These are phyloP conservation scores for Nothoprocta pentlandii DNA, from an alignment of 2,113 vertebrate genomes.

Conservation along the genomic window DNA sequence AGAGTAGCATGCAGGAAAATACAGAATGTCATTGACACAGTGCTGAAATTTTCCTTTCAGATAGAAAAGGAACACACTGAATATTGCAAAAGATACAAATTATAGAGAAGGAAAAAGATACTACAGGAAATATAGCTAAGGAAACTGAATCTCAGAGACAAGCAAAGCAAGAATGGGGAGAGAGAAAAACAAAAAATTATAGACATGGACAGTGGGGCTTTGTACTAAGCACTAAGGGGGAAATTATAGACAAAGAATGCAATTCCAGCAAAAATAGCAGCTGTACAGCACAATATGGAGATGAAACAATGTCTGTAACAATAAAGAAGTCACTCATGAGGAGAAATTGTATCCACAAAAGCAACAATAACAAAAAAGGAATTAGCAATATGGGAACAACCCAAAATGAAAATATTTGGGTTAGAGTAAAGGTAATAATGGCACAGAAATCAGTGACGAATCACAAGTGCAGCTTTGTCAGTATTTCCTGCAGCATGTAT, in stretches of 20 bases:
- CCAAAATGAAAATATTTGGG: conserved; percentile 60
- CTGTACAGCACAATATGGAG: neutral
- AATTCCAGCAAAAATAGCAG: conserved; percentile 8
- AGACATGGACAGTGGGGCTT: neutral
- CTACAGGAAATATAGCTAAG: neutral
- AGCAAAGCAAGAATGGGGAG: neutral
- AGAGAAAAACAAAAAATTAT: conserved; percentile 14
- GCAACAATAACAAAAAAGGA: neutral
- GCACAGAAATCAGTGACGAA: conserved; percentile 10
- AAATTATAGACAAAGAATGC: conserved; percentile 12
- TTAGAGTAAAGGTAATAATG: neutral
- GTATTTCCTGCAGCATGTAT: neutral
- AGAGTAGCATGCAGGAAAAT: neutral
- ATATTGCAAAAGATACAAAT: neutral
- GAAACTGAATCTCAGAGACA: neutral
- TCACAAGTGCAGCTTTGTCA: neutral
- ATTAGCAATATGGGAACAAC: conserved; percentile 17
- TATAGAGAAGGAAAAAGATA: neutral
- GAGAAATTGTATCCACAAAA: conserved; percentile 25
- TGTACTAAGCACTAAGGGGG: neutral
- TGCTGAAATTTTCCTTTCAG: neutral
- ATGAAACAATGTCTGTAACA: conserved; percentile 37
- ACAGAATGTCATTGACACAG: neutral
- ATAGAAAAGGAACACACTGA: neutral
- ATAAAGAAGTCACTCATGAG: conserved; percentile 32